Percentiles rank a stretch among this genome's conserved stretches.
phyloP scores from a whole-genome alignment of 1,140 invertebrate genomes.

The Drosophila prosaltans region DNA sequence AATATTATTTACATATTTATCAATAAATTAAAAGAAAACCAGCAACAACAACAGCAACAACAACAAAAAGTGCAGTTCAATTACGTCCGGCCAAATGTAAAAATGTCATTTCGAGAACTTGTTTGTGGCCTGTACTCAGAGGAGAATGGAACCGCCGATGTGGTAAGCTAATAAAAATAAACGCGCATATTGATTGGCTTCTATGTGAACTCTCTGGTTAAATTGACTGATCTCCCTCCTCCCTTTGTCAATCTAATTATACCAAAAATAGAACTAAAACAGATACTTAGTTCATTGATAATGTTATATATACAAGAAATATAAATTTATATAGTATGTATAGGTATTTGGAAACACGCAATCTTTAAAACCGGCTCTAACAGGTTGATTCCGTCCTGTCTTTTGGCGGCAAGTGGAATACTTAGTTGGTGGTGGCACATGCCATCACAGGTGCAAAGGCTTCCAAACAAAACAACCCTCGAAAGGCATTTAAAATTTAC shows the following conservation, averaged over 20 bases:
- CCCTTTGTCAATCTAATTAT: not conserved
- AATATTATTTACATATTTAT: constrained; percentile 51
- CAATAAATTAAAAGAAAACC: constrained; percentile 52
- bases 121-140: constrained; percentile 74
- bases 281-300: too few relatives aligned
- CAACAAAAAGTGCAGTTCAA: constrained; percentile 27
- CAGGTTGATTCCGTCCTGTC: constrained; percentile 53
- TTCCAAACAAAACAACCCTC: constrained; percentile 56
- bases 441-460: constrained; percentile 64
- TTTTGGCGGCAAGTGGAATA: constrained; percentile 65
- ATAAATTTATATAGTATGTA: too few relatives aligned
- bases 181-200: not conserved
- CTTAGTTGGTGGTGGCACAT: constrained; percentile 44
- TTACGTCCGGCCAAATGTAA: constrained; percentile 36
- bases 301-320: too few relatives aligned
- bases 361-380: constrained; percentile 43
- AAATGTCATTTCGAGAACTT: constrained; percentile 77
- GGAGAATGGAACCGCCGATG: constrained; percentile 37
- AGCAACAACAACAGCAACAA: too few relatives aligned
- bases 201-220: not conserved
- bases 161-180: constrained; percentile 49
- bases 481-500: not conserved
- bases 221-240: not conserved
- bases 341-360: constrained; percentile 34
- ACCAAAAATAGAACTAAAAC: not conserved